Percentiles rank a stretch among this genome's conserved stretches.
phyloP scores from a whole-genome alignment of 2,888 invertebrate genomes.

The Unio pictorum region DNA sequence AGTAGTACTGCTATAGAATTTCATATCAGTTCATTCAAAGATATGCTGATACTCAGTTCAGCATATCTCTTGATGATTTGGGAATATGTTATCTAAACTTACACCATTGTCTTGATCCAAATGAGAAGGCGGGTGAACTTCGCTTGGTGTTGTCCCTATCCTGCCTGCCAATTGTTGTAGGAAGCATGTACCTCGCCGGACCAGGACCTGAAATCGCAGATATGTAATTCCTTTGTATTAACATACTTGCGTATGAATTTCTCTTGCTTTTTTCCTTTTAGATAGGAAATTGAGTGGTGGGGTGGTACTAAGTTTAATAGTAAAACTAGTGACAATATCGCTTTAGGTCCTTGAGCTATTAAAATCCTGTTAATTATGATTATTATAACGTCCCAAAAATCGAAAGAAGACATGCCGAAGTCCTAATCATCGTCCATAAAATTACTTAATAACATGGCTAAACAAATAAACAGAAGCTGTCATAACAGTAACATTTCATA shows the following conservation, averaged over 20 bases:
- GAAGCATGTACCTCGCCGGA: slow-evolving; percentile 50
- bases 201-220: slow-evolving; percentile 49
- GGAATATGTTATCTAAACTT: slow-evolving; percentile 17
- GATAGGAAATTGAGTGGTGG: neutral
- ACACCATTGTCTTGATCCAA: slow-evolving; percentile 50
- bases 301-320: neutral
- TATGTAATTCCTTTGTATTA: neutral
- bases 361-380: too few species aligned
- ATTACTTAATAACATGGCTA: too few species aligned
- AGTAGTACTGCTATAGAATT: too few species aligned
- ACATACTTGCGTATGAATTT: too few species aligned
- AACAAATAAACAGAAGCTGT: too few species aligned
- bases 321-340: neutral
- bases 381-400: too few species aligned
- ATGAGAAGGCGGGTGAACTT: slow-evolving; percentile 49
- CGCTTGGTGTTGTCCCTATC: slow-evolving; percentile 45
- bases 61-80: neutral
- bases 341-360: neutral
- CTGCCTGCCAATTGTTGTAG: slow-evolving; percentile 48
- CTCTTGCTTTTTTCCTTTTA: too few species aligned
- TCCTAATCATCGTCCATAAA: too few species aligned
- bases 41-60: neutral
- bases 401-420: too few species aligned
- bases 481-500: too few species aligned
- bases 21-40: too few species aligned